Conservation (phyloP, 2,888 invertebrate genomes). For the Trichopria drosophilae region DNA sequence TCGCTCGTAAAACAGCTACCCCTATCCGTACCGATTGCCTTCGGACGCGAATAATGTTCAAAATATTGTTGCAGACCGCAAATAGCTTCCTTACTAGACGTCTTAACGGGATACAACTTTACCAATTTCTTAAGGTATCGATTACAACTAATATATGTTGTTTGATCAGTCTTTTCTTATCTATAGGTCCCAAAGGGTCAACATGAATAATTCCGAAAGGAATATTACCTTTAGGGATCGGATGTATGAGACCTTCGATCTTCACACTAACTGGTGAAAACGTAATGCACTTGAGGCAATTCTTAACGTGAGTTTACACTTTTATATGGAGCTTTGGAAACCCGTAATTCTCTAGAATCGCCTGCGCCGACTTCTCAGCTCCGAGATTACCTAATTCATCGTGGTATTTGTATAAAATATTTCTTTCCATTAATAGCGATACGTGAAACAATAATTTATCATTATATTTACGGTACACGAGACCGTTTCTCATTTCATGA, state of each 20-base stretch:
- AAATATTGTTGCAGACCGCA: constrained; percentile 25
- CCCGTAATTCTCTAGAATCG: constrained; percentile 27
- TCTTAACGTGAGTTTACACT: constrained; percentile 9
- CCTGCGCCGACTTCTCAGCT: constrained; percentile 25
- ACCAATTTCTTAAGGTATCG: constrained; percentile 44
- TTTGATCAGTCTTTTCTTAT: background rate
- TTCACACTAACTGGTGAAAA: constrained; percentile 25
- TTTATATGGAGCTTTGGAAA: constrained; percentile 27
- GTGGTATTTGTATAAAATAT: constrained; percentile 29
- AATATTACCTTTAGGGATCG: constrained; percentile 30
- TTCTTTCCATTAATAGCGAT: constrained; percentile 27
- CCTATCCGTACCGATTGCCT: constrained; percentile 29
- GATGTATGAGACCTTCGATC: constrained; percentile 19
- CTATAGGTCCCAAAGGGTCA: constrained; percentile 35
- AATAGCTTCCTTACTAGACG: constrained; percentile 28
- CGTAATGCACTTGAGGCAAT: constrained; percentile 31
- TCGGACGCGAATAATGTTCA: constrained; percentile 23
- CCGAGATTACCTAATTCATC: constrained; percentile 32
- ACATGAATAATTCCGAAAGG: constrained; percentile 41
- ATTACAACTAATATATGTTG: constrained; percentile 41
- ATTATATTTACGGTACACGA: constrained; percentile 28
- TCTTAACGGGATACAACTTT: constrained; percentile 36
- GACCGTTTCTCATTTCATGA: constrained; percentile 32
- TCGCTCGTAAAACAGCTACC: constrained; percentile 35
- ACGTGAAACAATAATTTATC: constrained; percentile 31